Evolutionary conservation across 2,888 invertebrate genomes (phyloP), one percentile per base, ranked within the genome.

Genomic region (Dorcus hopei): DNA sequence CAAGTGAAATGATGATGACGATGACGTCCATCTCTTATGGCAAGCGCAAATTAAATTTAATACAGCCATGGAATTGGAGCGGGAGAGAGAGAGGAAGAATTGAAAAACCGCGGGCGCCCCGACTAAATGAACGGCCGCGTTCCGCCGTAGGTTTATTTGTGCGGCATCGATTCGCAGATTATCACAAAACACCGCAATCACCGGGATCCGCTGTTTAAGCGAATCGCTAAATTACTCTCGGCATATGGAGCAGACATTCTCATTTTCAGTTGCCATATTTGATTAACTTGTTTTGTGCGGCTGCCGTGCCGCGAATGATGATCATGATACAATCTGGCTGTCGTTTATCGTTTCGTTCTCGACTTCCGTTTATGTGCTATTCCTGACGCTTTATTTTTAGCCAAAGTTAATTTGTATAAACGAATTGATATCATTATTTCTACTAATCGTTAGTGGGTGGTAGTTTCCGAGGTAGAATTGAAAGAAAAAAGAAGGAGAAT

Each of bases 201-300:
- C 45, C 19, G n/a, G 45, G 45, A 23, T 45, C 23, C 45, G 45
- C 16, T 45, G 45, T 45, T 45, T 45, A 45, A 45, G 45, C 23
- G 45, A 45, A 45, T 45, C 23, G 45, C 45, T 45, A 45, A 45
- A 45, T 45, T 45, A 45, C 19, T 45, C 19, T 45, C 19, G 23
- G 19, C 45, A 23, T 45, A 23, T 45, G 45, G 16, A 45, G 45
- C 7, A 50, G 39, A 50, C 50, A 11, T 50, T 39, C 38, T 50
- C 38, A 50, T 50, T 50, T 50, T 50, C 47, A 14, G 42, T 26
- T 43, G 47, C 47, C 47, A 39, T 48, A 48, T 54, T 54, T 49
- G 54, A 54, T 54, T 54, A 54, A 49, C 54, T 62, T 63, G 62
- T 64, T 66, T 65, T 63, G 66, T 66, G 26, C 26, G 26, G 26